Evolutionary conservation across 2,113 vertebrate species (phyloP).

Genomic region (Merops nubicus): DNA sequence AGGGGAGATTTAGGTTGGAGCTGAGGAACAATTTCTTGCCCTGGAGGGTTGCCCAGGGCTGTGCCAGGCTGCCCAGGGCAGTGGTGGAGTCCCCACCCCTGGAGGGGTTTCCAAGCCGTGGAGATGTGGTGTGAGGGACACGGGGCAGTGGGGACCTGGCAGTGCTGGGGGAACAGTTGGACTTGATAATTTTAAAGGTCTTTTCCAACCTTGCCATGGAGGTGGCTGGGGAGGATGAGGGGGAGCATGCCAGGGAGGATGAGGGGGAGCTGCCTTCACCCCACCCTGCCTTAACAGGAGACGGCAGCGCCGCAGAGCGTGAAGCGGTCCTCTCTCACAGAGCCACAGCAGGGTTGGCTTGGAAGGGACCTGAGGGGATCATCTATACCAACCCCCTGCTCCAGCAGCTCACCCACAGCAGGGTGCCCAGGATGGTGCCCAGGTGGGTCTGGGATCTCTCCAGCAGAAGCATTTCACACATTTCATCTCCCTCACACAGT

Average conservation of each 20-base stretch:
- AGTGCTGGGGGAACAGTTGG: background rate
- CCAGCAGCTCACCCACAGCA: background rate
- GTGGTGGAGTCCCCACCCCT: background rate
- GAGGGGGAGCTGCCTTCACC: background rate
- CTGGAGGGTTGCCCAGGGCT: background rate
- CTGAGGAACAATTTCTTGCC: background rate
- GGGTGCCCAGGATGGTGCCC: background rate
- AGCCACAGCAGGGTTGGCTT: background rate
- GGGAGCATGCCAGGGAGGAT: background rate
- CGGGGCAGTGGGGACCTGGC: background rate
- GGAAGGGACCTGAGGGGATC: background rate
- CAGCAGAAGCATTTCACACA: no score
- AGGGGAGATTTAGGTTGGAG: background rate
- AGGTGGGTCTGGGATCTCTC: background rate
- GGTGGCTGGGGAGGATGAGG: background rate
- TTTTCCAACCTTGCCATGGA: no score
- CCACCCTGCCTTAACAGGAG: background rate
- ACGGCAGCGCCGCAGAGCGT: fast-evolving
- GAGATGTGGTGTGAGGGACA: background rate
- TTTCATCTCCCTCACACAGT: no score
- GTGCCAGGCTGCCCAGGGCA: no score
- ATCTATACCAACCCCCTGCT: background rate
- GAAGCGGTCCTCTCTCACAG: background rate
- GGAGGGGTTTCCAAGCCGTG: background rate
- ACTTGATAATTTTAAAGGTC: background rate